Percentiles rank a stretch among this genome's conserved stretches.
These are phyloP conservation scores for Flexamia atlantica DNA, from an alignment of 2,888 invertebrate species.

Conservation along the genomic window DNA sequence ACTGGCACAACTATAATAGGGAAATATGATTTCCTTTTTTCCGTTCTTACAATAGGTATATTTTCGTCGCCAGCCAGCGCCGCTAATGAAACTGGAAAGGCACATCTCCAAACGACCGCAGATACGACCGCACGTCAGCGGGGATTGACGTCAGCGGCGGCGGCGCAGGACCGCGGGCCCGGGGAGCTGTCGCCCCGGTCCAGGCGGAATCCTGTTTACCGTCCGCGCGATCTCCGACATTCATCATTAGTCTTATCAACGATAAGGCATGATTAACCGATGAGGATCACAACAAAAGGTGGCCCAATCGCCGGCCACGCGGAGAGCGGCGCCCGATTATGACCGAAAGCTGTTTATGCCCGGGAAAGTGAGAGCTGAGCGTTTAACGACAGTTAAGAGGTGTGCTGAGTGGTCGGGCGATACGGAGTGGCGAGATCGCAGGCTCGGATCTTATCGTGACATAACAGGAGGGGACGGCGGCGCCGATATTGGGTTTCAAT, in stretches of 20 bases:
- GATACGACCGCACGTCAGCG: not conserved
- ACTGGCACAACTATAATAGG: not conserved
- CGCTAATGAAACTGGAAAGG: conserved; percentile 10
- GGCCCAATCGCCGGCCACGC: no score
- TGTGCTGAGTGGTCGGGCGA: no score
- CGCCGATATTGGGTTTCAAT: not conserved
- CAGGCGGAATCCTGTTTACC: conserved; percentile 15
- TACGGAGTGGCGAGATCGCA: no score
- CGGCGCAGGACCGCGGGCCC: not conserved
- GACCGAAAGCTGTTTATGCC: no score
- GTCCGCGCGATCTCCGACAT: not conserved
- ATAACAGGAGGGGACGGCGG: not conserved
- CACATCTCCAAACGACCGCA: not conserved
- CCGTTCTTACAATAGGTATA: not conserved
- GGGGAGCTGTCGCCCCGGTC: not conserved
- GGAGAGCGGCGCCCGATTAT: no score
- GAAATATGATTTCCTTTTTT: not conserved
- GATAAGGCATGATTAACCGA: not conserved
- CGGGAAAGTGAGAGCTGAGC: no score
- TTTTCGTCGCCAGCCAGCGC: not conserved
- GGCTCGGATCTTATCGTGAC: no score
- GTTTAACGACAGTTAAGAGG: no score
- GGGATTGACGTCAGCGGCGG: not conserved
- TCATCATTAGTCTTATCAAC: conserved; percentile 10
- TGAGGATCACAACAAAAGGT: not conserved